Evolutionary conservation across 2,888 invertebrate genomes (phyloP).

Genomic region (Cerastoderma edule): DNA sequence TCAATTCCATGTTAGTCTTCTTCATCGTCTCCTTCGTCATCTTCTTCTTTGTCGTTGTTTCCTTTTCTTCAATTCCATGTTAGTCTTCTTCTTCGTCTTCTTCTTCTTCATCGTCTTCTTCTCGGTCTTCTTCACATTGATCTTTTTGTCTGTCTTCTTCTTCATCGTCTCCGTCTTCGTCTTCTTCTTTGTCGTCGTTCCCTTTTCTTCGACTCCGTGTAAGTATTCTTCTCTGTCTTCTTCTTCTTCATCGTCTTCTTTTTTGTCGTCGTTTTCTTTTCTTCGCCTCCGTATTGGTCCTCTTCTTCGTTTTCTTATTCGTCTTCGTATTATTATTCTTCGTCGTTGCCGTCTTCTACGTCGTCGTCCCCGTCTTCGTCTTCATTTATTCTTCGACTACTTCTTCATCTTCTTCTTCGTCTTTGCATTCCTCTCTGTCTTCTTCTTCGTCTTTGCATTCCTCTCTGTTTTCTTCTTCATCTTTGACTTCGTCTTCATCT

Average conservation of each 20-base stretch:
- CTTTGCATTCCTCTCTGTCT: not conserved
- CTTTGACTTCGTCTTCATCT: not conserved
- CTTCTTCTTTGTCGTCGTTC: too few species aligned
- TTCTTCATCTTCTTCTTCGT: slow-evolving; percentile 9
- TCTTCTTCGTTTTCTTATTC: not conserved
- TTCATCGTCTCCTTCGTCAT: not conserved
- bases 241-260: not conserved
- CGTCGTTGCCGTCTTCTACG: not conserved
- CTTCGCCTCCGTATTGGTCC: slow-evolving; percentile 1
- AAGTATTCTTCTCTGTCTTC: not conserved
- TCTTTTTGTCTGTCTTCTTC: not conserved
- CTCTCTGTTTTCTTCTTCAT: not conserved
- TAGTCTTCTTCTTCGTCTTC: not conserved
- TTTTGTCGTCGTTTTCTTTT: slow-evolving; percentile 12
- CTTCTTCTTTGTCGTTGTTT: not conserved
- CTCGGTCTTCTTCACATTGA: not conserved
- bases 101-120: slow-evolving; percentile 3
- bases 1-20: not conserved
- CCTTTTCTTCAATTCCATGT: not conserved
- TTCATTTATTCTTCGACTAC: not conserved
- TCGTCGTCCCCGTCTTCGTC: not conserved
- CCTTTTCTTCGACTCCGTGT: not conserved
- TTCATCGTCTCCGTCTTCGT: not conserved
- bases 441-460: not conserved
- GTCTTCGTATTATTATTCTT: not conserved